Evolutionary conservation across 2,113 vertebrate species (phyloP).

Genomic region (Anhinga anhinga): DNA sequence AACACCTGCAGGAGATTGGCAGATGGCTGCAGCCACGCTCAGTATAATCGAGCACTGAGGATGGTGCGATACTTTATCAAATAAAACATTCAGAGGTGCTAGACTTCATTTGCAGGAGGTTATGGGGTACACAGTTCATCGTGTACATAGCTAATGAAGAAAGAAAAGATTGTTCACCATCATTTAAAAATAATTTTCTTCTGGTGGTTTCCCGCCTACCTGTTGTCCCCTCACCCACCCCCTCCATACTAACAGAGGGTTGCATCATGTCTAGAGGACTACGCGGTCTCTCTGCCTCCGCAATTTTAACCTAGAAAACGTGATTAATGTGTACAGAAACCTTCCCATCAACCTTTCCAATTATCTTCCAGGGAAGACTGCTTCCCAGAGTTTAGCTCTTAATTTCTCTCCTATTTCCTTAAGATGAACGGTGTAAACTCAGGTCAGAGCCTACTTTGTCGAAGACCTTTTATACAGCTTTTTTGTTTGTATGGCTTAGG

Average conservation of each 20-base stretch:
- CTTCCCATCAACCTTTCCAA: background rate
- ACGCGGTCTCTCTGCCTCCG: rapidly evolving
- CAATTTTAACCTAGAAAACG: background rate
- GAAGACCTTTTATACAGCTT: background rate
- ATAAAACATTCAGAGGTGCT: background rate
- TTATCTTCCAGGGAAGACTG: background rate
- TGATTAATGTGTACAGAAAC: background rate
- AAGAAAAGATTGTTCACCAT: background rate
- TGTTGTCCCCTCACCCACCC: background rate
- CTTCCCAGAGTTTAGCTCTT: background rate
- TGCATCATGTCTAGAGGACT: background rate
- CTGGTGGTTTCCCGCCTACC: background rate
- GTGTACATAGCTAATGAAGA: background rate
- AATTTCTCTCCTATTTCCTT: background rate
- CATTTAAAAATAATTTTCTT: background rate
- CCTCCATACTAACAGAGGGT: background rate
- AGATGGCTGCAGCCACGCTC: background rate
- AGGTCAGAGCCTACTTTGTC: background rate
- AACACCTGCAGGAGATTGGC: background rate
- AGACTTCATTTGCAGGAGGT: background rate
- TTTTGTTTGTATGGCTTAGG: background rate
- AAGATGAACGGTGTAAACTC: background rate
- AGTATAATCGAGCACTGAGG: rapidly evolving
- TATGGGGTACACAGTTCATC: background rate
- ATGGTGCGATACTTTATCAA: background rate